Evolutionary conservation across 2,888 invertebrate species (phyloP).

Genomic region (Pseudolycoriella hygida): DNA sequence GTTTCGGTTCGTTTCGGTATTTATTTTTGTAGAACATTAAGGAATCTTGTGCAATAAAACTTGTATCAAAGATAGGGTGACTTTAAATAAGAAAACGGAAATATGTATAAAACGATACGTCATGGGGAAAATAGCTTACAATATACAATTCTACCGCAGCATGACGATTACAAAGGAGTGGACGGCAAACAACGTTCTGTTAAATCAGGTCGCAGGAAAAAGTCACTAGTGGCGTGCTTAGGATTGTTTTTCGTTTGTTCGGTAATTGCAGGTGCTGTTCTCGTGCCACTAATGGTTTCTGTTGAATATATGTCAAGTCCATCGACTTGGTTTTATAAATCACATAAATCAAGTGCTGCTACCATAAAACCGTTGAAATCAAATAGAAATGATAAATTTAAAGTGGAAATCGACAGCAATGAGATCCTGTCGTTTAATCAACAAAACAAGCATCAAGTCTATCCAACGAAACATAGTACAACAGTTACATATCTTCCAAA

Average conservation of each 20-base stretch:
- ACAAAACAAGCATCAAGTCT: neutral
- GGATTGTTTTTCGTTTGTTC: conserved; percentile 27
- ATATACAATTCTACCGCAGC: conserved; percentile 55
- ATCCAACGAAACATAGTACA: conserved; percentile 3
- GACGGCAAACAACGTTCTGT: conserved; percentile 2
- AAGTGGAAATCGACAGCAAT: neutral
- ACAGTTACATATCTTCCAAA: conserved; percentile 3
- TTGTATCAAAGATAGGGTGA: neutral
- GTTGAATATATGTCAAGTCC: conserved; percentile 26
- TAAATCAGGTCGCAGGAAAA: conserved; percentile 9
- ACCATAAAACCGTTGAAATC: neutral
- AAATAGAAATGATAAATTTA: conserved; percentile 5
- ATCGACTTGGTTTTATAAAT: conserved; percentile 25
- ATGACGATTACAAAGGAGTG: conserved; percentile 38
- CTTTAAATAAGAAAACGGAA: neutral
- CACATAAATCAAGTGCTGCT: conserved; percentile 9
- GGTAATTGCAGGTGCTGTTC: conserved; percentile 26
- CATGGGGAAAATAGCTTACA: conserved; percentile 58
- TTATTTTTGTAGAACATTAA: too few relatives aligned
- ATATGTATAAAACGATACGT: conserved; percentile 57
- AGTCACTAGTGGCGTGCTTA: conserved; percentile 23
- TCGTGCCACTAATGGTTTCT: conserved; percentile 26
- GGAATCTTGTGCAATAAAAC: neutral
- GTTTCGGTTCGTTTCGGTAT: too few relatives aligned
- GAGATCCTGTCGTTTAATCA: too few relatives aligned